A percentile compares a stretch with the other conserved stretches of the same genome.
Evolutionary conservation across 2,797 vertebrate genomes (phyloP).

Genomic region (Chelon auratus): DNA sequence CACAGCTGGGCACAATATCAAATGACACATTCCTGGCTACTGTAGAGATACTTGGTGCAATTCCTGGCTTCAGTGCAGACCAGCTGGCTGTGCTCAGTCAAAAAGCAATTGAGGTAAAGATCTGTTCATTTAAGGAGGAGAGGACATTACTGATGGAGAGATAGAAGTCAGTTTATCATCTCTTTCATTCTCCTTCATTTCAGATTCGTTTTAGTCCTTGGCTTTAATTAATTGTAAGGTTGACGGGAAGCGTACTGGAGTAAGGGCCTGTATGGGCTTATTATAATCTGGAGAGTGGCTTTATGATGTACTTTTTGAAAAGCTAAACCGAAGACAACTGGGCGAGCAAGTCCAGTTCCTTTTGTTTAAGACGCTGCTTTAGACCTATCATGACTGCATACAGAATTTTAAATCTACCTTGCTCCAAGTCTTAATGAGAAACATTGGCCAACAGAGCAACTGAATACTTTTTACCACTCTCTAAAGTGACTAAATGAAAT

Average conservation of each 20-base stretch:
- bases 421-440: no score
- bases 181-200: background rate
- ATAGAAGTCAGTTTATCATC: background rate
- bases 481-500: no score
- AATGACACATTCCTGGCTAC: conserved; percentile 51
- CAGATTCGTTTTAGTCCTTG: background rate
- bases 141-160: background rate
- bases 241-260: background rate
- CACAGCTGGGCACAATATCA: conserved; percentile 65
- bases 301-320: no score
- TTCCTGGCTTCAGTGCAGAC: conserved; percentile 56
- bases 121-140: background rate
- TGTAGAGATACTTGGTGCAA: conserved; percentile 65
- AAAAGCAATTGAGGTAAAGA: conserved; percentile 74
- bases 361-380: no score
- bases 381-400: no score
- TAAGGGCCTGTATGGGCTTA: no score
- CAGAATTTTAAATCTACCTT: no score
- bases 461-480: no score
- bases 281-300: no score
- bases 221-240: background rate
- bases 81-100: conserved; percentile 67
- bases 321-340: no score
- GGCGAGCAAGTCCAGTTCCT: no score
- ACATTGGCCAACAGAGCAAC: no score